Conservation (phyloP, 2,113 vertebrate genomes). For the Todiramphus saurophagus region DNA sequence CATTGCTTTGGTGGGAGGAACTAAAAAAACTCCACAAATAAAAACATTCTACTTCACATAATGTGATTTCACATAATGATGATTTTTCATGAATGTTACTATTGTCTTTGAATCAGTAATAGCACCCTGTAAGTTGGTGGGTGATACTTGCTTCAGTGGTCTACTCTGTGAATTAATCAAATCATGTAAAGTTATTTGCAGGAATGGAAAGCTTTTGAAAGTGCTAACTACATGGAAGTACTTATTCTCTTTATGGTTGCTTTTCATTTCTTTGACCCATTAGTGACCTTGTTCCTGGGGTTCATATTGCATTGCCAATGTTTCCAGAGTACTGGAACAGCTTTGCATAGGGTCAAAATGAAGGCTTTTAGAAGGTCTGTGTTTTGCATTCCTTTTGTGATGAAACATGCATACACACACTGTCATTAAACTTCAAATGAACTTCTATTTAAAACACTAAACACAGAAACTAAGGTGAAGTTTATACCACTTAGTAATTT, state of each 20-base stretch:
- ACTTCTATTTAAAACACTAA: neutral
- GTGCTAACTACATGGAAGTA: neutral
- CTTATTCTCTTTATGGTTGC: neutral
- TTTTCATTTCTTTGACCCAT: neutral
- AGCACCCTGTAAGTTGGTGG: neutral
- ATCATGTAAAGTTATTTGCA: neutral
- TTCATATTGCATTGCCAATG: accelerated
- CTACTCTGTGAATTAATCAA: accelerated
- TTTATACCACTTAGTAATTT: neutral
- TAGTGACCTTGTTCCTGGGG: neutral
- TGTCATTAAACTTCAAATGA: neutral
- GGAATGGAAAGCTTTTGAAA: neutral
- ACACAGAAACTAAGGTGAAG: neutral
- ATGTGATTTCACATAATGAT: neutral
- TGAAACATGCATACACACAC: neutral
- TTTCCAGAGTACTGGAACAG: neutral
- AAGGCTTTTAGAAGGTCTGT: neutral
- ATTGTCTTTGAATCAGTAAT: neutral
- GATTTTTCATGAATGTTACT: neutral
- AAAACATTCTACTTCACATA: neutral
- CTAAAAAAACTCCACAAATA: accelerated
- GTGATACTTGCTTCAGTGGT: neutral
- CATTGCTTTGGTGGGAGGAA: neutral
- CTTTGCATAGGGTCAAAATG: neutral
- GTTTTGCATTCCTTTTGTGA: neutral